phyloP scores from a whole-genome alignment of 1,140 invertebrate species.

The Platorchestia sp. region DNA sequence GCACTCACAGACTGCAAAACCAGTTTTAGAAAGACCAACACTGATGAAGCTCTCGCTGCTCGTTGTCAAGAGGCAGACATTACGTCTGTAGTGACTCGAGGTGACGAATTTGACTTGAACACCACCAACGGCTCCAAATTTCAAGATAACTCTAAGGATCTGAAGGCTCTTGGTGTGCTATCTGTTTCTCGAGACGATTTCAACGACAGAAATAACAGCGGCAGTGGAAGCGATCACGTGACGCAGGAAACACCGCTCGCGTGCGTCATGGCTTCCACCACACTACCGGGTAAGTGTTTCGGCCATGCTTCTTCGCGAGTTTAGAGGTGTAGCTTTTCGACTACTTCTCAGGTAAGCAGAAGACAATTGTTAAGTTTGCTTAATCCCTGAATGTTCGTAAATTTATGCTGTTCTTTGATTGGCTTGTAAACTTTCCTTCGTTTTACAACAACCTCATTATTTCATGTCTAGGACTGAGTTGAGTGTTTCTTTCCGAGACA shows the following conservation, averaged over 20 bases:
- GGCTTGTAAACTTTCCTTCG: background rate
- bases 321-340: too few species aligned
- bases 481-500: background rate
- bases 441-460: background rate
- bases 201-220: background rate
- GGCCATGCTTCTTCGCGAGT: background rate
- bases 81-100: background rate
- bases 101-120: background rate
- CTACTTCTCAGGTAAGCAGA: background rate
- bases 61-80: background rate
- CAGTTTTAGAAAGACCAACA: background rate
- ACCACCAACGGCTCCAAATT: background rate
- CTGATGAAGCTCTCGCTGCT: too few species aligned
- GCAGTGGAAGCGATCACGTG: background rate
- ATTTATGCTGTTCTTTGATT: background rate
- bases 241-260: background rate
- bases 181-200: background rate
- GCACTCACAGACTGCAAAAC: background rate
- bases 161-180: background rate
- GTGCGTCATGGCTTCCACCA: conserved; percentile 50
- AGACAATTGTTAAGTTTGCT: background rate
- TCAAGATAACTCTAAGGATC: background rate
- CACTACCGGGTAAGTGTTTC: conserved; percentile 15
- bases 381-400: background rate
- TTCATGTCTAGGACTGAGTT: background rate